Base-by-base conservation (phyloP, 2,888 invertebrate genomes). In the Melanophora roralis region DNA sequence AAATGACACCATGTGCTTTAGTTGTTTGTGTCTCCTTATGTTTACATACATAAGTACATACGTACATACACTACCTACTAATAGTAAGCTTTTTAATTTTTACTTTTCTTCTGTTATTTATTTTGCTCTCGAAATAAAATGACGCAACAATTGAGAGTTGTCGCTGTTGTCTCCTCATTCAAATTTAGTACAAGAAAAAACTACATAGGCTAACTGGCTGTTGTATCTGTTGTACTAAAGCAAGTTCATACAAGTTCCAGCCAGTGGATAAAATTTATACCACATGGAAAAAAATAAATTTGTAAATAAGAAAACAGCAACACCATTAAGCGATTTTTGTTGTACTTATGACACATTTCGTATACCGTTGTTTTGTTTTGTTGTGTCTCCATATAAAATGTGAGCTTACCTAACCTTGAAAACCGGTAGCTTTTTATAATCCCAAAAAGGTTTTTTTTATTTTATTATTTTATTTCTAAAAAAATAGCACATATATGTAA, bases 61-160 rank as follows among this genome's bases (percentile, higher is more conserved):
- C n/a, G n/a, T n/a, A n/a, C n/a, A n/a, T n/a, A n/a, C n/a, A n/a
- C n/a, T 27, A 27, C 27, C 3, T 27, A 27, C 27, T 5, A 27
- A 3, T 27, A 27, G 27, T 27, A 27, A 5, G 27, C 6, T 27
- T 27, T 53, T 45, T 34, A 53, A 32, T 43, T 19, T 40, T 51
- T 21, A n/a, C 36, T 59, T 71, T 62, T 68, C 65, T 45, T 40
- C 45, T 19, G 7, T 7, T 53, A 21, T 59, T 59, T 57, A 68
- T 60, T 55, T 72, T 68, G 65, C 71, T 81, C 82, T 82, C 75
- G 69, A 67, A 74, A 78, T 69, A 60, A 80, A 74, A 84, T 87
- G 86, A 86, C 87, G 86, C 87, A 86, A 86, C 86, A 82, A 78
- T 69, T 76, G 69, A n/a, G 69, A 57, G 47, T 67, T 60, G 49